Conservation (phyloP, 1,140 invertebrate genomes). For the Globodera ellingtonae region DNA sequence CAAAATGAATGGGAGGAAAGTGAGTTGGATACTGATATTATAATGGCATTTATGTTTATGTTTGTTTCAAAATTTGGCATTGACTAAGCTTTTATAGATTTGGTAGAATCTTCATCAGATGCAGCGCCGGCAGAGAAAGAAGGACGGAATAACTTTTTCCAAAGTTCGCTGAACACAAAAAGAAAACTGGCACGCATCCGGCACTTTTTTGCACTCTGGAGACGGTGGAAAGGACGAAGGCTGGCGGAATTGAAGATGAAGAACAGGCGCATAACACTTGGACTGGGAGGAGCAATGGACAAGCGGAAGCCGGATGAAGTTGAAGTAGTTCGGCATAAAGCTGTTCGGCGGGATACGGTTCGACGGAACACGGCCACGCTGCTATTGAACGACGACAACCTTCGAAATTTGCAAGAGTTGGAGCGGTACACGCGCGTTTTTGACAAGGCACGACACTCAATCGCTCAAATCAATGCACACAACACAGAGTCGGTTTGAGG, state of each 20-base stretch:
- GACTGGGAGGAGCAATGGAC: not conserved
- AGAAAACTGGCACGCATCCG: not conserved
- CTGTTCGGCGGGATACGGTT: too few species aligned
- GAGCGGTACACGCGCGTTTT: conserved; percentile 8
- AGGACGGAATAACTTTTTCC: not conserved
- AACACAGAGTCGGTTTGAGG: conserved; percentile 12
- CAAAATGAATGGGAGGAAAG: not conserved
- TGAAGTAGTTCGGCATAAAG: too few species aligned
- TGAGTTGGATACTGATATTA: not conserved
- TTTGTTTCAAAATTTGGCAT: too few species aligned
- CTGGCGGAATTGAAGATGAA: not conserved
- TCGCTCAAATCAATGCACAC: conserved; percentile 7
- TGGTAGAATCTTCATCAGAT: not conserved
- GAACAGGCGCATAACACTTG: not conserved
- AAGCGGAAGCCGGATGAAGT: too few species aligned
- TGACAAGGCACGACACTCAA: conserved; percentile 10
- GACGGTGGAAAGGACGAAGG: conserved; percentile 1
- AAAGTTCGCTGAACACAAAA: not conserved
- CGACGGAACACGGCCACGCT: too few species aligned
- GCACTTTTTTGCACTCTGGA: conserved; percentile 20
- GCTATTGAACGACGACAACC: not conserved
- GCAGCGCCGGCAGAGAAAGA: not conserved
- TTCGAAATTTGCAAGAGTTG: conserved; percentile 19
- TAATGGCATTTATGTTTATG: too few species aligned
- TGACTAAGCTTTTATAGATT: not conserved